Percentiles rank a stretch among this genome's conserved stretches.
phyloP scores from a whole-genome alignment of 2,888 invertebrate genomes.

The Trisateles emortualis region DNA sequence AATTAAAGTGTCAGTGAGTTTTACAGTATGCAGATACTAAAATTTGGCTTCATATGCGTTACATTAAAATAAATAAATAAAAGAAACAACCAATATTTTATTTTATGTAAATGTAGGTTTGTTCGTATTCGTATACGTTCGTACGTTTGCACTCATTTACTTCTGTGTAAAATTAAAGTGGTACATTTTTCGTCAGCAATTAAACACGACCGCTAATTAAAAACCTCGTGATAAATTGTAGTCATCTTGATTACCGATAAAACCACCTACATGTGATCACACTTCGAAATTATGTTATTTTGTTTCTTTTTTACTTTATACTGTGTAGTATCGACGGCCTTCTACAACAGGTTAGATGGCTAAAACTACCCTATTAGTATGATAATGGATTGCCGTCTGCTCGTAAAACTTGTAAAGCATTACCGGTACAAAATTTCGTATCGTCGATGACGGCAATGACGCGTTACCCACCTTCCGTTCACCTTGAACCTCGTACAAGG shows the following conservation, averaged over 20 bases:
- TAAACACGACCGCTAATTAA: constrained; percentile 16
- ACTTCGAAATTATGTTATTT: constrained; percentile 32
- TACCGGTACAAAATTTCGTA: constrained; percentile 38
- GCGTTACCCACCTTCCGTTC: constrained; percentile 32
- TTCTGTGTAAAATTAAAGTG: not conserved
- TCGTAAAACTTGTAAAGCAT: constrained; percentile 68
- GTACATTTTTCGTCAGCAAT: constrained; percentile 8
- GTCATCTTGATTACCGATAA: constrained; percentile 24
- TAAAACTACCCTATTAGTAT: constrained; percentile 76
- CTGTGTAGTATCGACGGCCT: constrained; percentile 45
- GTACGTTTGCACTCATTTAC: too few species aligned
- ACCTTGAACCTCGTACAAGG: constrained; percentile 51
- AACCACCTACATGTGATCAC: constrained; percentile 33
- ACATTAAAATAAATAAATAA: too few species aligned
- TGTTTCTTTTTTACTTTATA: constrained; percentile 34
- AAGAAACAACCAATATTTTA: too few species aligned
- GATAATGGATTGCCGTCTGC: constrained; percentile 69
- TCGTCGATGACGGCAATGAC: constrained; percentile 33
- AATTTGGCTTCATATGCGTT: too few species aligned
- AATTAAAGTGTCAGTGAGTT: too few species aligned
- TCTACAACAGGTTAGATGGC: constrained; percentile 60
- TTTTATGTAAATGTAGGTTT: too few species aligned
- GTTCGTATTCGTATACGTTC: too few species aligned
- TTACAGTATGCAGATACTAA: too few species aligned
- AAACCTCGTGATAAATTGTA: constrained; percentile 24